Percentiles rank a stretch among this genome's conserved stretches.
These are phyloP conservation scores for Triplophysa tibetana DNA, from an alignment of 2,113 vertebrate genomes.

Conservation along the genomic window DNA sequence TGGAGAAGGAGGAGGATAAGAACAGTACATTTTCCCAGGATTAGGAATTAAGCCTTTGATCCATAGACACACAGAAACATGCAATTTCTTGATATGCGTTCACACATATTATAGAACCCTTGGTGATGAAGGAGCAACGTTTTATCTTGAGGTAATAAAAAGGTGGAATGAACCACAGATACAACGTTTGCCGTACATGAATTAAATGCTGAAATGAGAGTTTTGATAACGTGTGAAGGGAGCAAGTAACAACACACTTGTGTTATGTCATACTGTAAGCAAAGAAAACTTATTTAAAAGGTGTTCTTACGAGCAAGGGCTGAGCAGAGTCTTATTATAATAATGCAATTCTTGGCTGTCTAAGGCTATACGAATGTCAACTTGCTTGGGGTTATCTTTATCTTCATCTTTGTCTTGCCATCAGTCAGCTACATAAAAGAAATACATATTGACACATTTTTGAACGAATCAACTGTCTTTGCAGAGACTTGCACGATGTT, in stretches of 20 bases:
- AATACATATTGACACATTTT: conserved; percentile 44
- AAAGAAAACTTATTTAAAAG: neutral
- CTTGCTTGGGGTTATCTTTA: conserved; percentile 58
- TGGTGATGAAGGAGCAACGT: neutral
- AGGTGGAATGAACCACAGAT: neutral
- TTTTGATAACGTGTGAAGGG: conserved; percentile 31
- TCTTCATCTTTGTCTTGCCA: conserved; percentile 44
- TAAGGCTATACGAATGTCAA: conserved; percentile 60
- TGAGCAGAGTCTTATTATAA: conserved; percentile 57
- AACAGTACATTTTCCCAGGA: neutral
- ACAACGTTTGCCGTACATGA: neutral
- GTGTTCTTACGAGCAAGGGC: conserved; percentile 51
- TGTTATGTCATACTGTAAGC: neutral
- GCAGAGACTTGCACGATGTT: conserved; percentile 60
- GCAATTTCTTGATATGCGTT: conserved; percentile 4
- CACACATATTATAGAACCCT: neutral
- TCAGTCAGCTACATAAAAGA: conserved; percentile 57
- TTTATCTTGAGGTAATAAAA: neutral
- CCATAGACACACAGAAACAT: neutral
- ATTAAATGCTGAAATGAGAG: neutral
- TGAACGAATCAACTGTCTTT: conserved; percentile 59
- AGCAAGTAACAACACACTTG: conserved; percentile 5
- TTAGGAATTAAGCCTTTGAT: conserved; percentile 2
- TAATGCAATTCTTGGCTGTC: conserved; percentile 62
- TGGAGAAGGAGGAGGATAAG: neutral